phyloP scores from a whole-genome alignment of 2,797 vertebrate genomes.

The Tauraco hartlaubi region DNA sequence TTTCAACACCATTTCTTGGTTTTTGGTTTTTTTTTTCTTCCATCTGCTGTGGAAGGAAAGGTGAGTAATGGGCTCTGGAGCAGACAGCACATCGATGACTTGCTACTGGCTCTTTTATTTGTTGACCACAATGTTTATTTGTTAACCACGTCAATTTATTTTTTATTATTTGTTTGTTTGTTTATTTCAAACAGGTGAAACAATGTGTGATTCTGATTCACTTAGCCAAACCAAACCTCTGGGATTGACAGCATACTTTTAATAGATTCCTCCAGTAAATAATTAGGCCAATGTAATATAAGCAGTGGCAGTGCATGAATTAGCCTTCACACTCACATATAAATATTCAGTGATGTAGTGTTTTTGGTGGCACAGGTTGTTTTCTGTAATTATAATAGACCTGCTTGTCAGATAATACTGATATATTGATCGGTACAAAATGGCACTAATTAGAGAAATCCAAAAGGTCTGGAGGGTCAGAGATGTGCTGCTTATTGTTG shows the following conservation, averaged over 20 bases:
- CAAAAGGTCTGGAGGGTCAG: constrained; percentile 29
- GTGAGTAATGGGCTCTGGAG: not conserved
- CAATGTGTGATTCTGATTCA: constrained; percentile 55
- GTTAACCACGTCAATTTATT: not conserved
- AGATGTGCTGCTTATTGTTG: not conserved
- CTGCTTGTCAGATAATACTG: constrained; percentile 48
- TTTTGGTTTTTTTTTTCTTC: not conserved
- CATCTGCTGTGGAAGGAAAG: not conserved
- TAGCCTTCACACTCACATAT: constrained; percentile 66
- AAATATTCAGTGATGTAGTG: constrained; percentile 61
- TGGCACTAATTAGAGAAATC: constrained; percentile 49
- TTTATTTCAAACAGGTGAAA: constrained; percentile 56
- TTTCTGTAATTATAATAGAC: constrained; percentile 56
- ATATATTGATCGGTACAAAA: constrained; percentile 56
- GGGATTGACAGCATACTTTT: constrained; percentile 56
- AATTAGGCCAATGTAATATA: constrained; percentile 60
- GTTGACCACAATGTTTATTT: not conserved
- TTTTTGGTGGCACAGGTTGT: constrained; percentile 35
- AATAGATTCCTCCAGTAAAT: constrained; percentile 69
- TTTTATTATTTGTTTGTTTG: not conserved
- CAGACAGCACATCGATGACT: not conserved
- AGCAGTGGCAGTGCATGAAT: constrained; percentile 59
- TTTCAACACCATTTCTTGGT: not conserved
- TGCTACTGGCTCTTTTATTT: not conserved
- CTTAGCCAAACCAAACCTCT: constrained; percentile 55